Evolutionary conservation across 2,113 vertebrate genomes (phyloP), one percentile per base, ranked within the genome.

Genomic region (Zosterops hypoxanthus): DNA sequence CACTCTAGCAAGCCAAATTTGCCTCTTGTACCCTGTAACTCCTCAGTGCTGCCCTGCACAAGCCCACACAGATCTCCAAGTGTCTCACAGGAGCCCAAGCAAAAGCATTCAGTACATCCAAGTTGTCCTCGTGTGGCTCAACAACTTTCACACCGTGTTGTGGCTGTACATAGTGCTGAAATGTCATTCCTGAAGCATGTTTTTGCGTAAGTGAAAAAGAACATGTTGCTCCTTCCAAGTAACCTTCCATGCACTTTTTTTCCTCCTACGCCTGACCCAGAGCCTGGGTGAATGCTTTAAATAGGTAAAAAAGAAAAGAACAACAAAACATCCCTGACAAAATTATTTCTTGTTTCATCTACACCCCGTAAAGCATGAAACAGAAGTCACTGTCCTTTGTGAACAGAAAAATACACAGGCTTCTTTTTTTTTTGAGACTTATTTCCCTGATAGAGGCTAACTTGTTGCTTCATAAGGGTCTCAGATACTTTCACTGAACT

Each of bases 271-370:
- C 71, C 53, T 92, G 68, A 55, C n/a, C 80, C 61, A 33, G 22
- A 73, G 46, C 63, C 20, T 64, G 14, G 68, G 85, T 85, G 66
- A 86, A 82, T 39, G 39, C 23, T 73, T 91, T 52, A 87, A 88
- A 75, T 26, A 23, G 59, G 42, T 20, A 33, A 13, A 86, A 42
- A 61, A 39, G 36, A 39, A 39, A 84, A 8, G 0, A 57, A 20
- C 4, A 23, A 14, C 6, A 24, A 49, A 49, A 24, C 47, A n/a
- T 23, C 21, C 0, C 29, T 21, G 21, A 89, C 46, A 95, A 65
- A 91, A 83, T 41, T n/a, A 94, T 90, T 85, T 81, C 12, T 23
- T 59, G 61, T 89, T 94, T 75, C 25, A 78, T 39, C 59, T 81
- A 61, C 53, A 64, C 47, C 72, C 70, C 86, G 66, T 53, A 88